These are phyloP conservation scores for Amphiduros pacificus DNA, from an alignment of 2,888 invertebrate species.

Conservation along the genomic window DNA sequence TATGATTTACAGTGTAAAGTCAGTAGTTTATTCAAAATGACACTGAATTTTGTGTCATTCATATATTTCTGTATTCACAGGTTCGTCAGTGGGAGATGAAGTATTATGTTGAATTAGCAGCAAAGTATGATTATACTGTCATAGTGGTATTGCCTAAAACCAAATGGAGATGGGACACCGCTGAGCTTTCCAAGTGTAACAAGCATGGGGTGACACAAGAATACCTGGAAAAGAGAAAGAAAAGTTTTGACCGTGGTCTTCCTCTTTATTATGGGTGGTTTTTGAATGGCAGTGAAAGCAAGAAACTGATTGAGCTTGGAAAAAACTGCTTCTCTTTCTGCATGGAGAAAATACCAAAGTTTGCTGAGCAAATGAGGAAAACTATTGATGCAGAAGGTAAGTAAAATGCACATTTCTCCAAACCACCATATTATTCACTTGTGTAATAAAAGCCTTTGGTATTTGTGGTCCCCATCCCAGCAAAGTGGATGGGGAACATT, in stretches of 20 bases:
- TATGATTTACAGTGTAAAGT: no score
- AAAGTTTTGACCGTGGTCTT: slow-evolving; percentile 35
- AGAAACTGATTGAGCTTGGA: slow-evolving; percentile 29
- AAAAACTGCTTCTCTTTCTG: slow-evolving; percentile 32
- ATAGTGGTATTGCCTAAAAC: slow-evolving; percentile 54
- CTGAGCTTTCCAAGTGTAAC: slow-evolving; percentile 41
- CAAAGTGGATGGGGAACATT: no score
- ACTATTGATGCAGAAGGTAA: background rate
- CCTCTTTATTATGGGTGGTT: slow-evolving; percentile 57
- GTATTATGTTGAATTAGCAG: slow-evolving; percentile 48
- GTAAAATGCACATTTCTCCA: no score
- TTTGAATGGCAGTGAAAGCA: slow-evolving; percentile 36
- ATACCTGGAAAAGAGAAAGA: slow-evolving; percentile 33
- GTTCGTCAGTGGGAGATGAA: slow-evolving; percentile 53
- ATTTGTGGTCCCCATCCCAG: no score
- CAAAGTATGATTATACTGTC: slow-evolving; percentile 43
- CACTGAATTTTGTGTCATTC: no score
- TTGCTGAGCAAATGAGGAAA: background rate
- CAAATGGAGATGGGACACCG: slow-evolving; percentile 49
- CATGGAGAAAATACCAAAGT: background rate
- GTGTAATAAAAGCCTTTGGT: no score
- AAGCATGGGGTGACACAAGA: slow-evolving; percentile 45
- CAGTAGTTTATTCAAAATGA: no score
- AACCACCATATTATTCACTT: no score
- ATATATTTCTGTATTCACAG: no score